Evolutionary conservation across 1,140 invertebrate genomes (phyloP), one percentile per base, ranked within the genome.

Genomic region (Ceratosolen solmsi): DNA sequence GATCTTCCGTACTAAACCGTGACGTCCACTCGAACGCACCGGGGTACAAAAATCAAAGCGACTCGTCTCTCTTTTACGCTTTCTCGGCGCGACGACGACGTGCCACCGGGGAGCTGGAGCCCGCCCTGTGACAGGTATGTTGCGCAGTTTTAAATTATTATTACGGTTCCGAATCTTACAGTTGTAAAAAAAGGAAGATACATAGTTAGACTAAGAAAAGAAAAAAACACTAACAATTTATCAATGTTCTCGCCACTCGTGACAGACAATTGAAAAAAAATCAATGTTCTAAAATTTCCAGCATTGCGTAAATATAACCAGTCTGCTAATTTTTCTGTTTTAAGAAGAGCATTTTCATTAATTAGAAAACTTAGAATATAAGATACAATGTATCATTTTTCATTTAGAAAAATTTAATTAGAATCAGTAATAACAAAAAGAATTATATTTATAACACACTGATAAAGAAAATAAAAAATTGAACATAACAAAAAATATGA

Each of bases 131-230:
- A 73, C 71, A 54, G 33, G 33, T 38, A 22, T 33, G 17, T 38
- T 27, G 71, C 49, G 15, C 15, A 7, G 49, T 54, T 41, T 30
- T 75, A 41, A 75, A 60, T 74, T 74, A 74, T 74, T 56, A 68
- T 68, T 68, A 65, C 13, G 30, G 30, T 63, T 15, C 25, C 9
- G 11, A 9, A 9, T 15, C 9, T 56, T 25, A 63, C 27, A n/a
- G 30, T 65, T n/a, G 60, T 65, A 38, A 9, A 70, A 9, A 41
- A 70, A 70, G 20, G 17, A n/a, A n/a, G 20, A 3, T n/a, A 7
- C 36, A 41, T 8, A 22, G n/a, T 25, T 27, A 13, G 38, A 27
- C 41, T 36, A 2, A 41, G 20, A 1, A 70, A 17, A 63, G n/a
- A n/a, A n/a, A 63, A 33, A 63, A 63, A 63, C 13, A 33, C 13